Base-by-base conservation (phyloP, 2,113 vertebrate genomes). In the Zosterops pallidus region DNA sequence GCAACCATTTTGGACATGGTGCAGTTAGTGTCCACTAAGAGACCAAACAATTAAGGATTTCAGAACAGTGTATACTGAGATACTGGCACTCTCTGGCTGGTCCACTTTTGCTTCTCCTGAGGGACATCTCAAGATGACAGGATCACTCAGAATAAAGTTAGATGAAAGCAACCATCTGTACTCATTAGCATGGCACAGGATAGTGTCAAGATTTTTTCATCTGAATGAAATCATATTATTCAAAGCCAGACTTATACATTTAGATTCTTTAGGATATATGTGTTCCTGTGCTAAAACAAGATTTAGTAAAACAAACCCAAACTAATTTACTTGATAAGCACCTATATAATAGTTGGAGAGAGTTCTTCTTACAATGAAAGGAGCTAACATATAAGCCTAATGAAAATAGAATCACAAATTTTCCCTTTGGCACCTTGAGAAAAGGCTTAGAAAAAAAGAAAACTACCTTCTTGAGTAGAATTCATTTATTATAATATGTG, bases 331-430 rank as follows among this genome's bases (percentile, higher is more conserved):
- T 88, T 13, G 5, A 71, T 57, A 74, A 57, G 47, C 7, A 78
- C 11, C 21, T 69, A 67, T n/a, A 33, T 68, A 85, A 76, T 7
- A 71, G 19, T 1, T 56, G 49, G 22, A 83, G 20, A 79, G 18
- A 56, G 9, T 35, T 63, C 14, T 55, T 11, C 35, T 81, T 87
- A 53, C 19, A 76, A 50, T 83, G 44, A 96, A 97, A 93, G 71
- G 37, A 94, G 85, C 33, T 83, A 78, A 94, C 50, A 53, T 60
- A 82, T 18, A 94, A 92, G 64, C 37, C 49, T 90, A 92, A 95
- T 63, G 78, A 94, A 96, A 97, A 91, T 7, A 89, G 79, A 46
- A 65, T 87, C 49, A 74, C 10, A 62, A 74, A 50, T 82, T 94
- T 86, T 89, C 56, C 82, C 70, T 95, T 49, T 82, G 64, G 60